Evolutionary conservation across 1,140 invertebrate genomes (phyloP).

Genomic region (Ptiloglossa arizonensis): DNA sequence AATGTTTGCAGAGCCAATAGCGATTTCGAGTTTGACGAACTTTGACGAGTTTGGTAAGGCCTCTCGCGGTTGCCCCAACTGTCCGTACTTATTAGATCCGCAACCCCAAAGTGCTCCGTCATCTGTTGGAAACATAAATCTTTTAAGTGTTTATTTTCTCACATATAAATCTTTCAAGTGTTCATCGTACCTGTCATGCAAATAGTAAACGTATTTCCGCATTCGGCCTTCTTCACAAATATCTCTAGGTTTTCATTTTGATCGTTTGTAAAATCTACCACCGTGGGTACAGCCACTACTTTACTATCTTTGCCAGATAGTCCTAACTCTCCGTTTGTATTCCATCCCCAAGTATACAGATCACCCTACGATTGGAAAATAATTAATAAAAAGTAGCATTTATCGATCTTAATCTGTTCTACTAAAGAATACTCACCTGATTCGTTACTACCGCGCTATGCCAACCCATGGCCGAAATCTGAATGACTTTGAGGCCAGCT

Average conservation of each 20-base stretch:
- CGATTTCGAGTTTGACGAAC: slow-evolving; percentile 68
- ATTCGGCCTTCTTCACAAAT: slow-evolving; percentile 84
- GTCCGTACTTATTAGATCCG: slow-evolving; percentile 89
- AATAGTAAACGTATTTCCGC: slow-evolving; percentile 87
- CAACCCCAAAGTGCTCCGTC: slow-evolving; percentile 86
- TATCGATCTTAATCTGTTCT: neutral
- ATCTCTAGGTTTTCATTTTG: slow-evolving; percentile 75
- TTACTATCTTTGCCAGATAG: slow-evolving; percentile 79
- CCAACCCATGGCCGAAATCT: slow-evolving; percentile 91
- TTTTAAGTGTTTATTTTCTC: neutral
- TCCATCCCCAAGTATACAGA: slow-evolving; percentile 96
- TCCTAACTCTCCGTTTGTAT: slow-evolving; percentile 92
- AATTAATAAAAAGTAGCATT: neutral
- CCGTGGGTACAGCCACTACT: slow-evolving; percentile 80
- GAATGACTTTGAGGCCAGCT: slow-evolving; percentile 85
- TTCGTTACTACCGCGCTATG: slow-evolving; percentile 90
- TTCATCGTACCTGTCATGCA: slow-evolving; percentile 82
- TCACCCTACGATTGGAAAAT: slow-evolving; percentile 83
- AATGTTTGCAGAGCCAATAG: slow-evolving; percentile 46
- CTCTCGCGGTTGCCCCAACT: slow-evolving; percentile 82
- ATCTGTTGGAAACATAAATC: slow-evolving; percentile 70
- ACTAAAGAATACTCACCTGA: slow-evolving; percentile 68
- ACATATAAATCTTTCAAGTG: too few species aligned
- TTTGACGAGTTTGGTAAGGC: slow-evolving; percentile 34
- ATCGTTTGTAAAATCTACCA: slow-evolving; percentile 83